phyloP scores from a whole-genome alignment of 2,797 vertebrate genomes.

The Argentina silus region DNA sequence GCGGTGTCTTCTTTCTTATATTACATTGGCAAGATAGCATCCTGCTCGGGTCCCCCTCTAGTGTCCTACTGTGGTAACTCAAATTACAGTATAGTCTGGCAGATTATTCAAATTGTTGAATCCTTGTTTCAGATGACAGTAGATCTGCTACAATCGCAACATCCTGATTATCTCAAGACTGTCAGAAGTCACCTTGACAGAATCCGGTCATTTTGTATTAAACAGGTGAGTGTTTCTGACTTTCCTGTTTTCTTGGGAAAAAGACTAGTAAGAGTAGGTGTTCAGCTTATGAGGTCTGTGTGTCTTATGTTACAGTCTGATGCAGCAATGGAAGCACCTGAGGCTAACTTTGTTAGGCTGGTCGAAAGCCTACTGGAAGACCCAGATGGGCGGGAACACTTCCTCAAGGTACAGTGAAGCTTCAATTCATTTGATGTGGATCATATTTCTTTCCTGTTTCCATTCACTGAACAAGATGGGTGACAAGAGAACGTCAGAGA shows the following conservation, averaged over 20 bases:
- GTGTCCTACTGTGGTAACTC: neutral
- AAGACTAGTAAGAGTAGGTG: neutral
- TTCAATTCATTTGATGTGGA: too few species aligned
- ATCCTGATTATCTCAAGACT: conserved; percentile 75
- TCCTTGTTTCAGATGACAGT: conserved; percentile 67
- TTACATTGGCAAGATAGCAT: too few species aligned
- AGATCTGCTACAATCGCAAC: conserved; percentile 72
- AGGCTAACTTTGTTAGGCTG: conserved; percentile 78
- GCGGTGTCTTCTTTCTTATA: neutral
- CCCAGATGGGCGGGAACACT: conserved; percentile 75
- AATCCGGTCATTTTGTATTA: conserved; percentile 70
- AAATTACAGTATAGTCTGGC: neutral
- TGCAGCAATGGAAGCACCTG: conserved; percentile 72
- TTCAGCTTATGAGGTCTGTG: neutral
- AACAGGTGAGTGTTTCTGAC: conserved; percentile 57
- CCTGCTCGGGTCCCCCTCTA: neutral
- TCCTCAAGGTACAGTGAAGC: conserved; percentile 66
- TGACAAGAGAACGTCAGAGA: too few species aligned
- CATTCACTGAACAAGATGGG: too few species aligned
- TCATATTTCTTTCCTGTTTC: too few species aligned
- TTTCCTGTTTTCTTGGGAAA: too few species aligned
- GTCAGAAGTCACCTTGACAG: conserved; percentile 73
- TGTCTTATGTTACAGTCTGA: conserved; percentile 60
- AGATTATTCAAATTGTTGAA: neutral
- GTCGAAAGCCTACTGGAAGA: conserved; percentile 77